Base-by-base conservation (phyloP, 2,797 vertebrate genomes). In the Onychomys arenicola region DNA sequence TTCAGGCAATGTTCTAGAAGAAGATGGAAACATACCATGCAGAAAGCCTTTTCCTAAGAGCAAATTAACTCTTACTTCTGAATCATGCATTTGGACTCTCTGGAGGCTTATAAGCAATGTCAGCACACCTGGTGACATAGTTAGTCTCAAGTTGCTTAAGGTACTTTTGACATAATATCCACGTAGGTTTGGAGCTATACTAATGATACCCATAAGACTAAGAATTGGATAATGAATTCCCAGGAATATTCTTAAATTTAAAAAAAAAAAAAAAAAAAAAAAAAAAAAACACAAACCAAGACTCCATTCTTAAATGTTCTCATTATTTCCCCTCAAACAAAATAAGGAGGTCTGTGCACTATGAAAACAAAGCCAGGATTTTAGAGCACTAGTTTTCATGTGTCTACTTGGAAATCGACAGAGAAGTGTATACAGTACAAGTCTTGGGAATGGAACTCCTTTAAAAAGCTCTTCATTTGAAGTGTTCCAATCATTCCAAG, bases 31-130 rank as follows among this genome's bases (percentile, higher is more conserved):
- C 29, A 2, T 5, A 27, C 14, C 83, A 78, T 86, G 6, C 14
- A 85, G 63, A 85, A 91, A 93, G 40, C 29, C 76, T 43, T 40
- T 81, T 94, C 71, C 10, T 3, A 23, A 67, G 43, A 61, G 14
- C 81, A 76, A 77, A 84, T 52, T 77, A 93, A 85, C 67, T 52
- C 67, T 86, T 43, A 37, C 92, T 95, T 95, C 59, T 94, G 57
- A 93, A 73, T 97, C 40, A 94, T 27, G 52, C 25, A 63, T 73
- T 90, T 86, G 52, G 23, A n/a, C 65, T 95, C 55, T 73, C 71
- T 25, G 40, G 14, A 87, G 77, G 10, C 13, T 76, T 85, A 61
- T 34, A 77, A 65, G 49, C n/a, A 73, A 27, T 23, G 69, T 67
- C 71, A 90, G 89, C 86, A 93, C n/a, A 75, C 1, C 16, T 27